Conservation (phyloP, 2,113 vertebrate genomes). For the Leucoraja erinaceus region DNA sequence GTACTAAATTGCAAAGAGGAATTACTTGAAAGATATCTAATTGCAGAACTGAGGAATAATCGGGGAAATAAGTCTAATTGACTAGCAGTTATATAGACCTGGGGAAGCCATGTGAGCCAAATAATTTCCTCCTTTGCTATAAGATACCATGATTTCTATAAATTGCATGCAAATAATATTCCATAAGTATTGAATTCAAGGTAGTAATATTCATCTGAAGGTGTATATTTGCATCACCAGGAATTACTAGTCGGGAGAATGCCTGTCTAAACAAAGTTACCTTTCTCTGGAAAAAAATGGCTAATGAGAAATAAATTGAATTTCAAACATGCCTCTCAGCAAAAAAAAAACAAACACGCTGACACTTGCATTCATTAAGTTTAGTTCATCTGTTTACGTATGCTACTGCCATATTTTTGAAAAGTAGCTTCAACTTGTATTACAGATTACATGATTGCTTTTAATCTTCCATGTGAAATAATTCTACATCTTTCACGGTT, state of each 20-base stretch:
- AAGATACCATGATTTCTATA: neutral
- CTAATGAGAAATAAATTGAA: slow-evolving; percentile 18
- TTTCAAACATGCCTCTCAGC: neutral
- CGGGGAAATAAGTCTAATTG: neutral
- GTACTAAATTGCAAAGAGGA: neutral
- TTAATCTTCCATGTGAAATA: neutral
- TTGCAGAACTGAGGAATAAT: neutral
- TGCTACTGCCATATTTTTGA: neutral
- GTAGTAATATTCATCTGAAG: neutral
- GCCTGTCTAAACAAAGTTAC: neutral
- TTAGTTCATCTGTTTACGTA: neutral
- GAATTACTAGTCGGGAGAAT: neutral
- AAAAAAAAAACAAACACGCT: neutral
- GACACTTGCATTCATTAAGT: slow-evolving; percentile 18
- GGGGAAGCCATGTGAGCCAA: neutral
- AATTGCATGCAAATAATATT: neutral
- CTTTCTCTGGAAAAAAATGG: neutral
- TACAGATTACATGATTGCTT: neutral
- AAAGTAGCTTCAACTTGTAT: neutral
- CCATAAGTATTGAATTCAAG: neutral
- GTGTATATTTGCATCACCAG: neutral
- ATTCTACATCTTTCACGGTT: neutral
- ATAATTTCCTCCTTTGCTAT: neutral
- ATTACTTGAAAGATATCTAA: neutral
- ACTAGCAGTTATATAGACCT: neutral